A percentile compares a stretch with the other conserved stretches of the same genome.
Evolutionary conservation across 2,888 invertebrate species (phyloP).

Genomic region (Fragum sueziense): DNA sequence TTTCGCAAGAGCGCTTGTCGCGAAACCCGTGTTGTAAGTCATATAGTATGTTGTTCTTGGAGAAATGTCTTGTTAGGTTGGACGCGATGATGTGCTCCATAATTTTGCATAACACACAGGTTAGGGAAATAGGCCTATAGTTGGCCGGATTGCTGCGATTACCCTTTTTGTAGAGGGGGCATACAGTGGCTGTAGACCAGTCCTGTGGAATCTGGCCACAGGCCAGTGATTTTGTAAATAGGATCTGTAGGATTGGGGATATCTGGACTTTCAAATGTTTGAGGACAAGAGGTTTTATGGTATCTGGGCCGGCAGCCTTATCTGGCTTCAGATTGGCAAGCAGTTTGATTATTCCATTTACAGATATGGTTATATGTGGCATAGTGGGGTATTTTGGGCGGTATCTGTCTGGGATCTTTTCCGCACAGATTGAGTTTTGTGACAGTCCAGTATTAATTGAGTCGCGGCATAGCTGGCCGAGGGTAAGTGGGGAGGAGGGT

Average conservation of each 20-base stretch:
- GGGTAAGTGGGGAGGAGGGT: no score
- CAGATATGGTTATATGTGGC: no score
- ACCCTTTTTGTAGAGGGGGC: slow-evolving; percentile 22
- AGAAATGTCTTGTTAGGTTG: slow-evolving; percentile 8
- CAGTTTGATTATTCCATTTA: no score
- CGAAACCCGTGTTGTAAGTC: slow-evolving; percentile 31
- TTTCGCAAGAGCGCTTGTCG: slow-evolving; percentile 23
- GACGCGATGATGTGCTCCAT: slow-evolving; percentile 3
- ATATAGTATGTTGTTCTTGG: slow-evolving; percentile 19
- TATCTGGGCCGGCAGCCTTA: slow-evolving; percentile 13
- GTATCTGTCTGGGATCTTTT: no score
- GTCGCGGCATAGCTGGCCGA: no score
- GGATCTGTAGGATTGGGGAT: slow-evolving; percentile 7
- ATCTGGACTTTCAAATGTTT: background rate
- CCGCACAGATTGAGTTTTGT: no score
- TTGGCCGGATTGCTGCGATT: background rate
- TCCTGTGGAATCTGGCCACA: slow-evolving; percentile 1
- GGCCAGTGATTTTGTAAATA: slow-evolving; percentile 6
- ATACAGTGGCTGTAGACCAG: slow-evolving; percentile 13
- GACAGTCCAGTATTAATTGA: no score
- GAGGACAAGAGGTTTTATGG: background rate
- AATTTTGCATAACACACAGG: slow-evolving; percentile 13
- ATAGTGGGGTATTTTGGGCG: no score
- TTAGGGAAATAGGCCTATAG: slow-evolving; percentile 20
- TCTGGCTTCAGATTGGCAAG: background rate